Evolutionary conservation across 2,888 invertebrate genomes (phyloP).

Genomic region (Archaeoteleia sp.): DNA sequence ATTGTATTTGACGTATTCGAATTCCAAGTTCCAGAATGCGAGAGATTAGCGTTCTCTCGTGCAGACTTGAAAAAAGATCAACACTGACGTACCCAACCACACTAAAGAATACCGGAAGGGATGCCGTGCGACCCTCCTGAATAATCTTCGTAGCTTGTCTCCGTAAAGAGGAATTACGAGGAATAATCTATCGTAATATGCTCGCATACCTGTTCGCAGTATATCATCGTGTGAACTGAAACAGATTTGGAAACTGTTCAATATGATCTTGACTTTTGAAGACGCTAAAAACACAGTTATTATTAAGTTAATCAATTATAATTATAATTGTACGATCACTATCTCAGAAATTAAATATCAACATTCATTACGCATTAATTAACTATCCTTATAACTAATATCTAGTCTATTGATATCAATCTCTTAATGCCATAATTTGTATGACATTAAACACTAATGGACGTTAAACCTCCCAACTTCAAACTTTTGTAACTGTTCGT

Average conservation of each 20-base stretch:
- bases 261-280: slow-evolving; percentile 24
- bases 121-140: slow-evolving; percentile 27
- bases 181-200: slow-evolving; percentile 46
- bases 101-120: slow-evolving; percentile 31
- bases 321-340: too few species aligned
- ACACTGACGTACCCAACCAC: slow-evolving; percentile 22
- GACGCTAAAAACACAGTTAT: slow-evolving; percentile 9
- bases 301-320: too few species aligned
- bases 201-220: slow-evolving; percentile 30
- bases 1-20: slow-evolving; percentile 36
- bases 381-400: too few species aligned
- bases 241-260: slow-evolving; percentile 19
- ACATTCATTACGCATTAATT: too few species aligned
- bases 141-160: slow-evolving; percentile 39
- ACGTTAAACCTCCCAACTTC: too few species aligned
- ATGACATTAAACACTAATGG: too few species aligned
- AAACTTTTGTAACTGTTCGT: too few species aligned
- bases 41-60: slow-evolving; percentile 26
- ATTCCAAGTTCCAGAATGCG: slow-evolving; percentile 24
- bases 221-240: slow-evolving; percentile 29
- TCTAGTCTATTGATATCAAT: too few species aligned
- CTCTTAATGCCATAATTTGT: too few species aligned
- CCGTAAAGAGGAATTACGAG: slow-evolving; percentile 31
- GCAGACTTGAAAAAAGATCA: slow-evolving; percentile 38
- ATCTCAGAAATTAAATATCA: too few species aligned